phyloP scores from a whole-genome alignment of 2,113 vertebrate genomes.

The Rhea americana region DNA sequence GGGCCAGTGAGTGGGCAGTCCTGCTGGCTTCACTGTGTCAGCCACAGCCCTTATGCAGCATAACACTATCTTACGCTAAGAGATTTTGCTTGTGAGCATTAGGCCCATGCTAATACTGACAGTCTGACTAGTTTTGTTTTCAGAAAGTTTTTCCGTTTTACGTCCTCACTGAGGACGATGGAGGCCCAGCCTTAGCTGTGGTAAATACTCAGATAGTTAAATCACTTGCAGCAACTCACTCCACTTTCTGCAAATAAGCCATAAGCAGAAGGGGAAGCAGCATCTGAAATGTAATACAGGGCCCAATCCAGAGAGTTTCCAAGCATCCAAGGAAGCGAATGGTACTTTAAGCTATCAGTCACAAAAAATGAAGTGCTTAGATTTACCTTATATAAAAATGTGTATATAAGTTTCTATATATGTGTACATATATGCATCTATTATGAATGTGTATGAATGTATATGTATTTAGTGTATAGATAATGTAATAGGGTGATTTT shows the following conservation, averaged over 20 bases:
- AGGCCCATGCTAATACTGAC: not conserved
- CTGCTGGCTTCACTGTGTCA: not conserved
- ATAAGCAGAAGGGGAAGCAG: not conserved
- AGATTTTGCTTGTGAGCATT: not conserved
- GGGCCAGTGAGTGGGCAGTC: rapidly evolving
- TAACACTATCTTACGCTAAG: not conserved
- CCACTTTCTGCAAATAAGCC: not conserved
- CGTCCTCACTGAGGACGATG: not conserved
- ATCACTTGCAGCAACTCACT: not conserved
- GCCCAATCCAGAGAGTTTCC: not conserved
- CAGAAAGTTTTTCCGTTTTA: not conserved
- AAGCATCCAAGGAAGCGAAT: not conserved
- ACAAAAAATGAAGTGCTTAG: not conserved
- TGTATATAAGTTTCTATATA: not conserved
- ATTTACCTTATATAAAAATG: not conserved
- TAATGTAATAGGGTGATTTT: not conserved
- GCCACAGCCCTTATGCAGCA: not conserved
- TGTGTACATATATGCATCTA: not conserved
- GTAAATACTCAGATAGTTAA: not conserved
- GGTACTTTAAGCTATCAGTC: not conserved
- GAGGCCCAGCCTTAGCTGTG: not conserved
- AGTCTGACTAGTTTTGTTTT: not conserved
- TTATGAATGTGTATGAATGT: not conserved
- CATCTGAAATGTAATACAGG: not conserved
- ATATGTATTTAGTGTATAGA: not conserved